phyloP scores from a whole-genome alignment of 2,113 vertebrate species.

The Psilopogon haemacephalus region DNA sequence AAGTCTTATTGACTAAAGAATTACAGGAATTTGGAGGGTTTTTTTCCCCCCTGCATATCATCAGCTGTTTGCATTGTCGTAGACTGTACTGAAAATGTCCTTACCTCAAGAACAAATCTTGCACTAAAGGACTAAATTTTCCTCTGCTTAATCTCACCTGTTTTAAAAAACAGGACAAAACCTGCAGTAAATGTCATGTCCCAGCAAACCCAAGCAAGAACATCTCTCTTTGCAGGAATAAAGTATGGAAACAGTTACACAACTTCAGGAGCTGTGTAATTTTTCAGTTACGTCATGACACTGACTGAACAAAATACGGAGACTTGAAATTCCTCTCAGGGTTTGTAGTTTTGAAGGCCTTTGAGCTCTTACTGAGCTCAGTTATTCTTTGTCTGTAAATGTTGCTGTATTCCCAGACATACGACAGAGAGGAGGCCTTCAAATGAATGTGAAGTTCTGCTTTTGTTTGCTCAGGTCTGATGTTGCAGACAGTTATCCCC shows the following conservation, averaged over 20 bases:
- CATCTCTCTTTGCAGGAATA: background rate
- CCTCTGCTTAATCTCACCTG: background rate
- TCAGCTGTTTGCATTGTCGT: background rate
- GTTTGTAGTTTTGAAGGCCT: background rate
- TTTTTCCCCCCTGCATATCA: background rate
- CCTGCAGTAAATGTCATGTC: background rate
- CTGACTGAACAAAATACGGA: background rate
- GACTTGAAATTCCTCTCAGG: background rate
- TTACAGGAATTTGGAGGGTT: rapidly evolving
- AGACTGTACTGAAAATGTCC: background rate
- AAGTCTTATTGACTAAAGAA: background rate
- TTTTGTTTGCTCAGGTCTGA: background rate
- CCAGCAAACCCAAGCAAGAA: background rate
- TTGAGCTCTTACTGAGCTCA: background rate
- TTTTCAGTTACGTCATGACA: background rate
- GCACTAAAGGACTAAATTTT: background rate
- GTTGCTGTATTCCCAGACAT: background rate
- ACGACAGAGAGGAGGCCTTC: background rate
- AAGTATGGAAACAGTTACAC: background rate
- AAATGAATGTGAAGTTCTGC: background rate
- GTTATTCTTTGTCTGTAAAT: background rate
- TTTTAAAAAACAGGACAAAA: background rate
- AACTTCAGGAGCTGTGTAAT: background rate
- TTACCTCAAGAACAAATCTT: background rate
- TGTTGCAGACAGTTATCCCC: background rate